Conservation (phyloP, 1,140 invertebrate species). For the Sipha flava region DNA sequence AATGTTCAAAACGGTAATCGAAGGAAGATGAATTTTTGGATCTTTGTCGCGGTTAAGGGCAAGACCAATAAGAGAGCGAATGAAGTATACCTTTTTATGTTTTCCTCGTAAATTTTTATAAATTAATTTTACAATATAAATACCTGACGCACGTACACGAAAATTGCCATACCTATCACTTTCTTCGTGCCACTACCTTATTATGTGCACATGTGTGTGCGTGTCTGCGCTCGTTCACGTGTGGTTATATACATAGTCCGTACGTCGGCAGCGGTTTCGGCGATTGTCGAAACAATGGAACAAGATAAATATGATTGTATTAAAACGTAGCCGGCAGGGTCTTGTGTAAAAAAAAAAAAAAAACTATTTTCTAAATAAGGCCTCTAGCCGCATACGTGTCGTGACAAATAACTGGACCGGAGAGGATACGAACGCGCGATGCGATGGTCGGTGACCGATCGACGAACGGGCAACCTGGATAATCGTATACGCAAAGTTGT, state of each 20-base stretch:
- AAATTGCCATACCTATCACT: no score
- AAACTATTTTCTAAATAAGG: neutral
- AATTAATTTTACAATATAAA: no score
- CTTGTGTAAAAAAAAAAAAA: neutral
- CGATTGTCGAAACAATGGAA: conserved; percentile 23
- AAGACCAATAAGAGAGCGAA: no score
- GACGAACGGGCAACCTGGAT: neutral
- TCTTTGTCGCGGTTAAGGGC: no score
- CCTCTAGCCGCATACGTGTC: neutral
- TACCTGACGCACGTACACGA: no score
- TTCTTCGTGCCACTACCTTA: no score
- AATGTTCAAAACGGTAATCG: no score
- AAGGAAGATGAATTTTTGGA: no score
- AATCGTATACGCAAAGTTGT: neutral
- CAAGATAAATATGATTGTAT: conserved; percentile 30
- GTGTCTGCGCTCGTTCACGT: neutral
- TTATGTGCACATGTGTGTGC: neutral
- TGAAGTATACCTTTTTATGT: no score
- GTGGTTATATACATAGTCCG: no score
- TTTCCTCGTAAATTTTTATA: no score
- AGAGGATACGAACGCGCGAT: neutral
- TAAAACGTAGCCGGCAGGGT: conserved; percentile 20
- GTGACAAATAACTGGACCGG: conserved; percentile 23
- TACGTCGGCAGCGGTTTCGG: neutral
- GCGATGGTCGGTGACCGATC: neutral